Conservation (phyloP, 2,888 invertebrate genomes). For the Pecten maximus region DNA sequence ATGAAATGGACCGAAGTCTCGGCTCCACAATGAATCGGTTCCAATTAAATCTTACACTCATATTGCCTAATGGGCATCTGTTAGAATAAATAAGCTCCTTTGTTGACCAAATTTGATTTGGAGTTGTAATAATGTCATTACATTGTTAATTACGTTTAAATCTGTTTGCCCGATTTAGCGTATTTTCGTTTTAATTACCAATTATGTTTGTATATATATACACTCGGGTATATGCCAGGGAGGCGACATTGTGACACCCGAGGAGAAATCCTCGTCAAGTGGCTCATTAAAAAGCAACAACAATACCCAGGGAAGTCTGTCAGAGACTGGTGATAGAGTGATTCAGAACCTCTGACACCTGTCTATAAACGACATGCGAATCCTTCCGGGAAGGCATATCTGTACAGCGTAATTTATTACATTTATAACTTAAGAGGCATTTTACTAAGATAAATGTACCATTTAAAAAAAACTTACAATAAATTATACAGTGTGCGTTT, state of each 20-base stretch:
- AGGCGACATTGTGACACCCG: constrained; percentile 20
- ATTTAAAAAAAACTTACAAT: too few species aligned
- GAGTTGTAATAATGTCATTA: constrained; percentile 35
- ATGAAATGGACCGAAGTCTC: constrained; percentile 9
- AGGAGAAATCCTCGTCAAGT: background rate
- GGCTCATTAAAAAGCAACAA: background rate
- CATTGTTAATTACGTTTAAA: constrained; percentile 27
- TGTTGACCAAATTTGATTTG: constrained; percentile 30
- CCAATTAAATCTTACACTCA: constrained; percentile 15
- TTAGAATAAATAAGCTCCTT: background rate
- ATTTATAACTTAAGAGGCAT: background rate
- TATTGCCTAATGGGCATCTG: background rate
- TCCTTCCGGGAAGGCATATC: background rate
- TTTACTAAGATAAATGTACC: background rate
- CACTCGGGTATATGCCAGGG: background rate
- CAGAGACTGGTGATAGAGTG: background rate
- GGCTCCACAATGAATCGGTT: background rate
- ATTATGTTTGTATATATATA: background rate
- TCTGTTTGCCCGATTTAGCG: constrained; percentile 17
- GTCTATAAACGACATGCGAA: background rate
- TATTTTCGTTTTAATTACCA: constrained; percentile 18
- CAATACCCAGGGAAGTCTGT: background rate
- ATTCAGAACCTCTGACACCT: background rate
- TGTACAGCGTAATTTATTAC: background rate
- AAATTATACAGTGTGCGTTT: too few species aligned